Evolutionary conservation across 2,113 vertebrate species (phyloP).

Genomic region (Tichodroma muraria): DNA sequence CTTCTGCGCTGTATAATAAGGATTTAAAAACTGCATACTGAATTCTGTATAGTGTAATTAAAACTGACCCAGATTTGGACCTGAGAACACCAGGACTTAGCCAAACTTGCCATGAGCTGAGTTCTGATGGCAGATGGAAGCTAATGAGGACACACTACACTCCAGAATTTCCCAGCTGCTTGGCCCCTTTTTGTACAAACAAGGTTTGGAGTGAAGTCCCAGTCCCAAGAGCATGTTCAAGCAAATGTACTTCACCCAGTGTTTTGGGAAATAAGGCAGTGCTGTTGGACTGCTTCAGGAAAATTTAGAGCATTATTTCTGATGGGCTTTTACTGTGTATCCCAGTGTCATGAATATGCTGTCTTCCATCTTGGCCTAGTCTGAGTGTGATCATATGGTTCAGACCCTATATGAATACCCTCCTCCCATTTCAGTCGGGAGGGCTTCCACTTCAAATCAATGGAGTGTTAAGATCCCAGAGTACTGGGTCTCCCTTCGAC

Average conservation of each 20-base stretch:
- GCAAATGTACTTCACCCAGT: constrained; percentile 71
- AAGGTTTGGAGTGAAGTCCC: constrained; percentile 78
- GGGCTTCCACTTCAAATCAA: constrained; percentile 1
- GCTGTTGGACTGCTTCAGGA: constrained; percentile 53
- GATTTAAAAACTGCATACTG: constrained; percentile 75
- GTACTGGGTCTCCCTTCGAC: not conserved
- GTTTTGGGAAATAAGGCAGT: constrained; percentile 65
- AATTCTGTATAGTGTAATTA: constrained; percentile 82
- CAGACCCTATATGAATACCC: not conserved
- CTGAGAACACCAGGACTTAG: constrained; percentile 78
- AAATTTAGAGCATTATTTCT: constrained; percentile 35
- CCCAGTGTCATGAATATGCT: not conserved
- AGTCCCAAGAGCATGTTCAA: constrained; percentile 75
- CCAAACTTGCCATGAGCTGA: constrained; percentile 82
- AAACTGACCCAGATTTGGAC: constrained; percentile 83
- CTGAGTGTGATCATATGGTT: not conserved
- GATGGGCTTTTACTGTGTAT: constrained; percentile 15
- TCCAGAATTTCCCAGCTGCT: constrained; percentile 83
- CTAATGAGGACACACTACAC: constrained; percentile 80
- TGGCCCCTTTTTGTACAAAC: constrained; percentile 80
- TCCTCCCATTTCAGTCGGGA: not conserved
- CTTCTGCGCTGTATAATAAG: constrained; percentile 76
- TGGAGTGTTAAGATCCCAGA: not conserved
- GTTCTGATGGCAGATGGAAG: constrained; percentile 81
- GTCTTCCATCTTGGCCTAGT: not conserved